Evolutionary conservation across 2,113 vertebrate genomes (phyloP), one percentile per base, ranked within the genome.

Genomic region (Syngnathus scovelli): DNA sequence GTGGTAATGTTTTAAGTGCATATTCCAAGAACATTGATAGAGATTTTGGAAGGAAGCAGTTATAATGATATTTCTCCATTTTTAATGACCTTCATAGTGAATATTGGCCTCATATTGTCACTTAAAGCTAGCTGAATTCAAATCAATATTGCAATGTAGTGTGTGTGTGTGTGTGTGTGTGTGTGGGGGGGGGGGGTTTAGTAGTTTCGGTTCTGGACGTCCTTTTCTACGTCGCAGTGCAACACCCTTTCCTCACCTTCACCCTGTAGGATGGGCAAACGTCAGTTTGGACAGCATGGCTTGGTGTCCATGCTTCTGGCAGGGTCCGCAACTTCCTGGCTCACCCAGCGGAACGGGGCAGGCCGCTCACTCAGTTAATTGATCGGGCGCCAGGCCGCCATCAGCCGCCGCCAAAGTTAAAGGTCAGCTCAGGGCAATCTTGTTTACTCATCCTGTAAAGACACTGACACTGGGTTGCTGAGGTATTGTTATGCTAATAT

Each of bases 371-470:
- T 80, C 67, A 21, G 78, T 54, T 77, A 78, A 88, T 83, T 89
- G 89, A 89, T 89, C 83, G 46, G 68, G 67, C 71, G 80, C 85
- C 86, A 89, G 82, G 65, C 61, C 75, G 80, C 86, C 81, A 86
- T 89, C 82, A 86, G 79, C 84, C 60, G 65, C 74, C n/a, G 65
- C 80, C 74, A 64, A 78, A 86, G 81, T 73, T 79, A 82, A 90
- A 90, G 88, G 88, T 89, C 85, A 85, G 62, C 79, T 78, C 78
- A 85, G 86, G 83, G 81, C 82, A 78, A 38, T 70, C 76, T 78
- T 62, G 83, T 37, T 60, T 76, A 72, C 8, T 16, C 79, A 52
- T 83, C 85, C 81, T 79, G 77, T 68, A 65, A 77, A 71, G 75
- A 76, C 77, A 80, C 70, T 83, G 79, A 71, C 27, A 33, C 84